Evolutionary conservation across 1,140 invertebrate genomes (phyloP), one percentile per base, ranked within the genome.

Genomic region (Pseudomyrmex dendroicus): DNA sequence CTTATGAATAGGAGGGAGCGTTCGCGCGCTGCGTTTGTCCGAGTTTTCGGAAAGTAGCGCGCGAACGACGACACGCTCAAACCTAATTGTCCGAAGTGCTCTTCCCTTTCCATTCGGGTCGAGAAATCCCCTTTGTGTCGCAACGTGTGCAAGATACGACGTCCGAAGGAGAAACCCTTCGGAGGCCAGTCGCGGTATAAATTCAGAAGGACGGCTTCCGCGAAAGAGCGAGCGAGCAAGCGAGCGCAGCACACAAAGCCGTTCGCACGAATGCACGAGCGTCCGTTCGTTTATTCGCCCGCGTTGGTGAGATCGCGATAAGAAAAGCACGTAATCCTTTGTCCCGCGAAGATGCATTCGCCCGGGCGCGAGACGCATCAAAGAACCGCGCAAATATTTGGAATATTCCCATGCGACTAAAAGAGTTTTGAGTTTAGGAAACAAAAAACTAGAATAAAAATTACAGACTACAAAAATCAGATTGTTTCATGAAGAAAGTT

Each of bases 21-120:
- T 56, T 78, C 63, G 52, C 50, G 50, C 63, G 72, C 20, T n/a
- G 7, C 73, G 20, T 5, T 9, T 4, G 8, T n/a, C 17, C 62
- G 62, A 17, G 52, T 78, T 68, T 56, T 68, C 52, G 74, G n/a
- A n/a, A 13, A 54, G 4, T 46, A 48, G 46, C 73, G 22, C 59
- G 22, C 57, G 20, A 61, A 54, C 59, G 46, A 15, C 61, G 50
- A 57, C 70, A 10, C 44, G 59, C 48, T 62, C 56, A 62, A 46
- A 84, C 64, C 78, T 87, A 87, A 87, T 87, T 87, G 83, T 87
- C 74, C 86, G 68, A 13, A 44, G 56, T 62, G 73, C 86, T 15
- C 15, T 20, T 17, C 57, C 52, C 56, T 35, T 35, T 35, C 44
- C 82, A 64, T 86, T 68, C 61, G 64, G 73, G 56, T 64, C 56